phyloP scores from a whole-genome alignment of 1,140 invertebrate genomes.

The Doryteuthis pealeii region DNA sequence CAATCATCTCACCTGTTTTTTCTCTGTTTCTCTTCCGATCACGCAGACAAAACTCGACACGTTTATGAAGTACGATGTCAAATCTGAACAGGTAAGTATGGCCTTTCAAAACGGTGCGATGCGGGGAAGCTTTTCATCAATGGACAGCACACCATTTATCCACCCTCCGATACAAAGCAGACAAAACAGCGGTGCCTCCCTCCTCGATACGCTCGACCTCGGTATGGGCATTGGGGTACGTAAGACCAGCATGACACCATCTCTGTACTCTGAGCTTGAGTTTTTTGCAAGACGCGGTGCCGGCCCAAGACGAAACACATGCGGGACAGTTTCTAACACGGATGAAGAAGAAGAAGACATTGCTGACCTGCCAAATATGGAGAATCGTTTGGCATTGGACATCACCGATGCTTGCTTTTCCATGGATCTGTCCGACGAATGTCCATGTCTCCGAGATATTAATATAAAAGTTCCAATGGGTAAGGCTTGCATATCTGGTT shows the following conservation, averaged over 20 bases:
- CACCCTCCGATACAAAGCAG: slow-evolving; percentile 34
- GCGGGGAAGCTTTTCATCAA: slow-evolving; percentile 29
- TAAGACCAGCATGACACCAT: slow-evolving; percentile 21
- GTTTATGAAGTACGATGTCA: slow-evolving; percentile 24
- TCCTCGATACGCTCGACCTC: slow-evolving; percentile 30
- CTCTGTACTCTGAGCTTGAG: slow-evolving; percentile 29
- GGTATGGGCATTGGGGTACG: slow-evolving; percentile 23
- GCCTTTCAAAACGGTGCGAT: slow-evolving; percentile 4
- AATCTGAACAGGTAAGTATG: neutral
- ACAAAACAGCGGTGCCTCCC: slow-evolving; percentile 42
- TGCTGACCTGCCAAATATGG: neutral
- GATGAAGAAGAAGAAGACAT: neutral
- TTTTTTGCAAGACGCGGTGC: slow-evolving; percentile 4
- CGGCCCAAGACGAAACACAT: neutral
- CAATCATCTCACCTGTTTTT: no score
- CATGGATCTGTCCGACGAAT: neutral
- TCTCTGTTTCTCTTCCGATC: no score
- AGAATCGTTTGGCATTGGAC: neutral
- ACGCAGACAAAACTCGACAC: neutral
- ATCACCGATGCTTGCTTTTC: neutral
- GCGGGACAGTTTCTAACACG: neutral
- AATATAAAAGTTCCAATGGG: neutral
- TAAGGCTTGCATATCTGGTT: neutral
- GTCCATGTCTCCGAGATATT: neutral
- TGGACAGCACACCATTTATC: slow-evolving; percentile 31